Base-by-base conservation (phyloP, 2,888 invertebrate species). In the Drosophila anceps region DNA sequence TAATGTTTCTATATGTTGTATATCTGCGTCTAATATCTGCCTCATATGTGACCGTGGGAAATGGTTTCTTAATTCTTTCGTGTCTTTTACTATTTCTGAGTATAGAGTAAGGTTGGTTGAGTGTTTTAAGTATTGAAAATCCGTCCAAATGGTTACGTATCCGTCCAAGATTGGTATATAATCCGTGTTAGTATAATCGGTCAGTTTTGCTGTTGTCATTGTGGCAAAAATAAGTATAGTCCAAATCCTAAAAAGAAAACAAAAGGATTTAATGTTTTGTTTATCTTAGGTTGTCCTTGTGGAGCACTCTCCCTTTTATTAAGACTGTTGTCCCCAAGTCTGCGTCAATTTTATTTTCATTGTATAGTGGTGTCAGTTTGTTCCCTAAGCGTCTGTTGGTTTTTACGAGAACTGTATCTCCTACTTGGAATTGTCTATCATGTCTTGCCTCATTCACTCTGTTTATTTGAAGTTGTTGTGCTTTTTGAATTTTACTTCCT, bases 131-230 rank as follows among this genome's bases (percentile, higher is more conserved):
- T 39, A 15, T 39, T 39, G n/a, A n/a, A 39, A 39, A n/a, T 39
- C 39, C 8, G n/a, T 39, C 6, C n/a, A 39, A 39, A 39, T 39
- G n/a, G 39, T 8, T 39, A n/a, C 39, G 15, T n/a, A 39, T 39
- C 39, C 39, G n/a, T n/a, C 39, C n/a, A n/a, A 39, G 39, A 39
- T 39, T n/a, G n/a, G 39, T 39, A 39, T 39, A n/a, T n/a, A n/a
- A 3, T n/a, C 39, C 7, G 7, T 39, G 39, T 39, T 39, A 39
- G n/a, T 39, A n/a, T 39, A n/a, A 39, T 39, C 39, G n/a, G 39
- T n/a, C 7, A 39, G 39, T 39, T 39, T 39, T 12, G 37, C 37
- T 15, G 37, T 37, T 37, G 15, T 37, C 37, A 12, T 13, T 39
- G n/a, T 39, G n/a, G 39, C 39, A 39, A n/a, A 8, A n/a, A n/a